Conservation (phyloP, 2,113 vertebrate genomes). For the Saguinus midas region DNA sequence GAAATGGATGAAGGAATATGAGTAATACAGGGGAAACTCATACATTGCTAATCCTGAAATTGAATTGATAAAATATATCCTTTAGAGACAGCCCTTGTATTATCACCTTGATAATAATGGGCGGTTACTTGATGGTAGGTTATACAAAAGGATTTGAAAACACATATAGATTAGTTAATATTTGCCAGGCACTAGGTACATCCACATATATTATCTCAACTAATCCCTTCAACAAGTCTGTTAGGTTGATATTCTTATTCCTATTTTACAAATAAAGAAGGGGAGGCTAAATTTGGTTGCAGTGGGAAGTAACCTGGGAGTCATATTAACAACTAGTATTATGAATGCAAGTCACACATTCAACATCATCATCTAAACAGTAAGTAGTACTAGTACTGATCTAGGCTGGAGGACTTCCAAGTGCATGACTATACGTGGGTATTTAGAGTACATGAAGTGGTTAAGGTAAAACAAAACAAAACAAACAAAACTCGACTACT, state of each 20-base stretch:
- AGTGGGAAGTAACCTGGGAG: not conserved
- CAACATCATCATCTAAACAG: not conserved
- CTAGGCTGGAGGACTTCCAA: not conserved
- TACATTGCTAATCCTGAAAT: not conserved
- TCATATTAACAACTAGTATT: not conserved
- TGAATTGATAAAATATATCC: not conserved
- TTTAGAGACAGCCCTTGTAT: not conserved
- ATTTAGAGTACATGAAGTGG: not conserved
- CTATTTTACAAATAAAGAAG: constrained; percentile 37
- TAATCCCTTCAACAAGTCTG: not conserved
- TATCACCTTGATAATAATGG: not conserved
- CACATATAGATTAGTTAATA: constrained; percentile 32
- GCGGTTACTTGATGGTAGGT: not conserved
- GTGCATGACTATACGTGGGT: not conserved
- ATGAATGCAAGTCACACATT: not conserved
- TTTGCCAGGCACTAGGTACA: not conserved
- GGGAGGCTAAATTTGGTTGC: not conserved
- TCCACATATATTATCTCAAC: not conserved
- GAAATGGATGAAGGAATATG: not conserved
- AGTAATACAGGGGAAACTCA: not conserved
- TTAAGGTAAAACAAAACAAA: not conserved
- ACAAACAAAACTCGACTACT: not conserved
- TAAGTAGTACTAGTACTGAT: not conserved
- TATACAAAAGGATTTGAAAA: constrained; percentile 1
- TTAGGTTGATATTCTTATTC: not conserved